phyloP scores from a whole-genome alignment of 1,140 invertebrate species.

The Goniozus legneri region DNA sequence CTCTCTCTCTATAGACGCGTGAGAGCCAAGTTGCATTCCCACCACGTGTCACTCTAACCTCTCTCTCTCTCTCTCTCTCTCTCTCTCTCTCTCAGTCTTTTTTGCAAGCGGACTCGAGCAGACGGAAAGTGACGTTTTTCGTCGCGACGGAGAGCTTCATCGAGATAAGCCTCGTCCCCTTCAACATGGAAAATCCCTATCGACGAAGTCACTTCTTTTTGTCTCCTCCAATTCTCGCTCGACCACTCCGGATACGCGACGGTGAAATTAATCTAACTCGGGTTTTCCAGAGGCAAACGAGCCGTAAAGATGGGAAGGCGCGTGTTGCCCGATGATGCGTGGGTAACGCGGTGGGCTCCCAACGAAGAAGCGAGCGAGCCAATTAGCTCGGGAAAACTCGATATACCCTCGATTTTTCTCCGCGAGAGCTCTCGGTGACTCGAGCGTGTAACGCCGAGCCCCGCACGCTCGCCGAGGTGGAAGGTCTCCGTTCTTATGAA shows the following conservation, averaged over 20 bases:
- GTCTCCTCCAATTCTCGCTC: background rate
- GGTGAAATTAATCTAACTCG: too few relatives aligned
- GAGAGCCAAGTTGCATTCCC: slow-evolving; percentile 25
- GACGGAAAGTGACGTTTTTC: slow-evolving; percentile 33
- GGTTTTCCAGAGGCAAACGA: too few relatives aligned
- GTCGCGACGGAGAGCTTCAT: slow-evolving; percentile 34
- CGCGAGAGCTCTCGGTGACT: too few relatives aligned
- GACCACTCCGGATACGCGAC: background rate
- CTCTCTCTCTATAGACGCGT: slow-evolving; percentile 23
- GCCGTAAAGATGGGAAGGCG: too few relatives aligned
- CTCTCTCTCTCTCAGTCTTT: slow-evolving; percentile 25
- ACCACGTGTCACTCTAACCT: slow-evolving; percentile 32
- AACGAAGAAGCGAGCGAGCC: too few relatives aligned
- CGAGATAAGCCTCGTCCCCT: slow-evolving; percentile 16
- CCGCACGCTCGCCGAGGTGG: too few relatives aligned
- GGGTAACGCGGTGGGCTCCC: too few relatives aligned
- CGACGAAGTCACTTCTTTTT: background rate
- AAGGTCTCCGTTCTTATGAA: too few relatives aligned
- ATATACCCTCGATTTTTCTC: too few relatives aligned
- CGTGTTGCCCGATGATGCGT: too few relatives aligned
- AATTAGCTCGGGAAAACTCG: too few relatives aligned
- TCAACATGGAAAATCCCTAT: background rate
- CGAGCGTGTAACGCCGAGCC: too few relatives aligned
- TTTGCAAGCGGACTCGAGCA: slow-evolving; percentile 26
- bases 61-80: slow-evolving; percentile 24